phyloP scores from a whole-genome alignment of 2,888 invertebrate species.

The Cataglyphis altisquamis region DNA sequence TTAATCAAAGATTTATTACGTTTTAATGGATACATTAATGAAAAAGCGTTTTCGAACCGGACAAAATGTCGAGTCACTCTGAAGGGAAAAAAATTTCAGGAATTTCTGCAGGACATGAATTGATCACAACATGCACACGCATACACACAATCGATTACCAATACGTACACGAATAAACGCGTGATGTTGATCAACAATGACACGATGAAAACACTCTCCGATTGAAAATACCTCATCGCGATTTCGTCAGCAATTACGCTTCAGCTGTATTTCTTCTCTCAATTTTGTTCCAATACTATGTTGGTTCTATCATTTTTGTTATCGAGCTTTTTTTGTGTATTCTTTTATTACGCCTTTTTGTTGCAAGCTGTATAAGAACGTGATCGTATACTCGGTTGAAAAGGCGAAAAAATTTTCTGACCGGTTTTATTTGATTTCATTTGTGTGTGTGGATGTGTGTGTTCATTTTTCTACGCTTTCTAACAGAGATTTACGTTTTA shows the following conservation, averaged over 20 bases:
- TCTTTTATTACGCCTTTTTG: conserved; percentile 67
- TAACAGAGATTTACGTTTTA: conserved; percentile 10
- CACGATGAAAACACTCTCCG: conserved; percentile 56
- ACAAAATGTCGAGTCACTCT: not conserved
- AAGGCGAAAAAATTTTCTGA: conserved; percentile 30
- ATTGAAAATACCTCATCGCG: conserved; percentile 59
- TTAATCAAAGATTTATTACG: not conserved
- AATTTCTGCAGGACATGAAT: not conserved
- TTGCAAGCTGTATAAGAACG: conserved; percentile 72
- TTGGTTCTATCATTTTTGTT: conserved; percentile 65
- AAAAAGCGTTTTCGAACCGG: not conserved
- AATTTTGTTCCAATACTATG: conserved; percentile 59
- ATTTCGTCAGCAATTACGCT: conserved; percentile 70
- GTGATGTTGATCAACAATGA: conserved; percentile 54
- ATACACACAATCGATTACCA: conserved; percentile 20
- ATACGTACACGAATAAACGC: conserved; percentile 3
- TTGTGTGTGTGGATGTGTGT: not conserved
- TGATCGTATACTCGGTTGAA: conserved; percentile 19
- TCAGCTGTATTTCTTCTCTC: conserved; percentile 60
- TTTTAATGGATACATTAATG: not conserved
- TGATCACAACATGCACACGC: not conserved
- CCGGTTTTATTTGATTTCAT: conserved; percentile 40
- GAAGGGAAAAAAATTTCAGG: not conserved
- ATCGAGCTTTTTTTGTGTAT: conserved; percentile 70
- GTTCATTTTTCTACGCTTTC: conserved; percentile 1